Conservation (phyloP, 2,113 vertebrate genomes). For the Coturnix japonica region DNA sequence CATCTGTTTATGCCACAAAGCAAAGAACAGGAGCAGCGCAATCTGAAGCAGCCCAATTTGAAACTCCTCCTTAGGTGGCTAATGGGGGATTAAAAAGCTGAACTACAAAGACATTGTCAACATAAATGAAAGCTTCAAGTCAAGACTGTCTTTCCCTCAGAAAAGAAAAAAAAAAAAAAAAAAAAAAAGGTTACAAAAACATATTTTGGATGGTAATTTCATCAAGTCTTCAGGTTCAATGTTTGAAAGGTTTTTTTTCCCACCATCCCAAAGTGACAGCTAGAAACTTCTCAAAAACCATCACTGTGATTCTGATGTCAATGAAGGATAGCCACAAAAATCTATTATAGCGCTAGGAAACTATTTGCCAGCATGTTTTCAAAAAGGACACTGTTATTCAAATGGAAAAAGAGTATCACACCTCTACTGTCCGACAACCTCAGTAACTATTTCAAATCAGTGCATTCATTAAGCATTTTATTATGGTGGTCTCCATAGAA, state of each 20-base stretch:
- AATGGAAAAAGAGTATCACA: slow-evolving; percentile 14
- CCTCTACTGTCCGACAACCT: not conserved
- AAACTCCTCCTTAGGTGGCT: not conserved
- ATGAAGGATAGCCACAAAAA: slow-evolving; percentile 31
- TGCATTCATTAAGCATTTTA: not conserved
- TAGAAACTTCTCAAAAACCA: not conserved
- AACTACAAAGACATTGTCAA: not conserved
- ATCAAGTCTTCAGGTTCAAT: not conserved
- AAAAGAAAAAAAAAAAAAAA: not conserved
- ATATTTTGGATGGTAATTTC: not conserved
- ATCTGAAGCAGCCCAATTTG: not conserved
- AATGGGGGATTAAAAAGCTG: not conserved
- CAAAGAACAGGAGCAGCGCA: not conserved
- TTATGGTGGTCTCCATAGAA: not conserved
- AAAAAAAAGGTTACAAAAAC: not conserved
- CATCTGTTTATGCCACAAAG: not conserved
- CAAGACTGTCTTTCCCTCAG: not conserved
- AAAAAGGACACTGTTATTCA: slow-evolving; percentile 18
- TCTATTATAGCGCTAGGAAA: slow-evolving; percentile 50
- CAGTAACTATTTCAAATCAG: not conserved
- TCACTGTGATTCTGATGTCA: not conserved
- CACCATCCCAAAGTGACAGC: not conserved
- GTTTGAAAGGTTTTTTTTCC: not conserved
- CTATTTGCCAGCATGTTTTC: slow-evolving; percentile 44
- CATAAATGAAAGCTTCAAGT: not conserved